These are phyloP conservation scores for Drosophila arizonae DNA, from an alignment of 1,140 invertebrate genomes.

Conservation along the genomic window DNA sequence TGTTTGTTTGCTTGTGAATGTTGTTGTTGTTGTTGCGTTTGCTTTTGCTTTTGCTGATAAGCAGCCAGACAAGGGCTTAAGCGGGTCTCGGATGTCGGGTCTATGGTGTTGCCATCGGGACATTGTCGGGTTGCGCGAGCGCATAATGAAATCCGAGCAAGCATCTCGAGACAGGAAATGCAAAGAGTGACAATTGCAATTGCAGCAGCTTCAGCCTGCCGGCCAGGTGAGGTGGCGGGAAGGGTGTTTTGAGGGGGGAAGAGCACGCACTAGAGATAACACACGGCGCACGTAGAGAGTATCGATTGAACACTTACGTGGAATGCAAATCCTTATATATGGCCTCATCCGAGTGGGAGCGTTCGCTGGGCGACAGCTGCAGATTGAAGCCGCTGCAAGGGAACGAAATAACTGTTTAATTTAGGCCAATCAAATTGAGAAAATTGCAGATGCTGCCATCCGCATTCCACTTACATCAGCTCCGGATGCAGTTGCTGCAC, in stretches of 20 bases:
- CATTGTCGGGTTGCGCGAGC: conserved; percentile 40
- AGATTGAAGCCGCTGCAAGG: conserved; percentile 89
- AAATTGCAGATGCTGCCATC: background rate
- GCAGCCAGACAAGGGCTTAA: conserved; percentile 47
- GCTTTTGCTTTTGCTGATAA: conserved; percentile 41
- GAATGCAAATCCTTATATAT: conserved; percentile 92
- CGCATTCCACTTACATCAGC: conserved; percentile 87
- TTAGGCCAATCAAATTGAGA: background rate
- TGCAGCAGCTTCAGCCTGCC: background rate
- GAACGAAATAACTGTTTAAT: no score
- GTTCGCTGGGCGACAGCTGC: conserved; percentile 83
- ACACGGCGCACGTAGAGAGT: conserved; percentile 12
- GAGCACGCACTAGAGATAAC: conserved; percentile 35
- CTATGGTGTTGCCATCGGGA: conserved; percentile 15
- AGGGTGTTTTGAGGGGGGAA: background rate
- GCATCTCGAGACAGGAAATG: conserved; percentile 43
- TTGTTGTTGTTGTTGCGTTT: conserved; percentile 22
- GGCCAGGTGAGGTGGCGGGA: no score
- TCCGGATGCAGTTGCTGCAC: conserved; percentile 84
- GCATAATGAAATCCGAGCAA: conserved; percentile 49
- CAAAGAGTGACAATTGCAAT: conserved; percentile 18
- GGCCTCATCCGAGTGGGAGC: conserved; percentile 90
- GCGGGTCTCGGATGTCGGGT: conserved; percentile 42
- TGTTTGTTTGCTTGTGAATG: background rate
- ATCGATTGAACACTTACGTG: conserved; percentile 84